These are phyloP conservation scores for Cyaniris semiargus DNA, from an alignment of 2,888 invertebrate genomes.

Conservation along the genomic window DNA sequence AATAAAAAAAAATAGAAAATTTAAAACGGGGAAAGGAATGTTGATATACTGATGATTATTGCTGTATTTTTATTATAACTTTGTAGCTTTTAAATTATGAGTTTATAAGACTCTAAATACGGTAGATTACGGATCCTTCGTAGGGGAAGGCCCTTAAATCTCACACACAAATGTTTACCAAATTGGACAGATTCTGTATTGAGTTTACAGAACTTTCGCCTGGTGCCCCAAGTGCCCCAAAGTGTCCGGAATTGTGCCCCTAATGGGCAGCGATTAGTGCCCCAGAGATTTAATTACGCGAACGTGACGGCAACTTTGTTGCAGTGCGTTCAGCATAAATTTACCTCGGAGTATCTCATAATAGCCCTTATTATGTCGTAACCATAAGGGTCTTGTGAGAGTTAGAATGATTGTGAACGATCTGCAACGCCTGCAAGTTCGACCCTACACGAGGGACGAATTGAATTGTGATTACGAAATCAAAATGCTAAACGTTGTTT, in stretches of 20 bases:
- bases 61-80: no score
- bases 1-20: no score
- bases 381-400: no score
- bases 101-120: no score
- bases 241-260: not conserved
- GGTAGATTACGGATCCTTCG: no score
- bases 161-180: not conserved
- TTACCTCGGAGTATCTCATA: no score
- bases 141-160: no score
- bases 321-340: not conserved
- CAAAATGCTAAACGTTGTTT: not conserved
- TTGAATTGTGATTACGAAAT: not conserved
- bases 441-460: not conserved
- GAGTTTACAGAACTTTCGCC: not conserved
- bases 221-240: not conserved
- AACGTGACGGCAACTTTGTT: not conserved
- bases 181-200: not conserved
- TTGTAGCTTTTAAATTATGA: no score
- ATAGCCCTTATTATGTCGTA: no score
- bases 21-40: no score
- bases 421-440: not conserved
- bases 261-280: slow-evolving; percentile 14
- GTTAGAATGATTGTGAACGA: no score
- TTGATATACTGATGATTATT: no score
- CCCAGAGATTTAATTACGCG: slow-evolving; percentile 11